Base-by-base conservation (phyloP, 2,888 invertebrate species). In the Oscheius sp. region DNA sequence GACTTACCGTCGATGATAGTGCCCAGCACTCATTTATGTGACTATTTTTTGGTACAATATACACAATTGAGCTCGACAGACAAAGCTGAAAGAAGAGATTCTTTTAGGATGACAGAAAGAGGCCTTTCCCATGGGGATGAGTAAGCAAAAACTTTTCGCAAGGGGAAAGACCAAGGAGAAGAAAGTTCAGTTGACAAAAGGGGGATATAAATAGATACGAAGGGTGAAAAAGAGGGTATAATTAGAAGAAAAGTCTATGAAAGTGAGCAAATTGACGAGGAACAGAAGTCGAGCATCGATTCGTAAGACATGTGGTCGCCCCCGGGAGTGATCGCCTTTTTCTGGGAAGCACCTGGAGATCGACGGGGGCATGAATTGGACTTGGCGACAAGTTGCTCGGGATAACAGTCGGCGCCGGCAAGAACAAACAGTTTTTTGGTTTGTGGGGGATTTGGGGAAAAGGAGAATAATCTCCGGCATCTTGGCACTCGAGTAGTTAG, bases 11-110 rank as follows among this genome's bases (percentile, higher is more conserved):
- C 66, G 64, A 53, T 72, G 72, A 27, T 72, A 72, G 41, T 72
- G 72, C 13, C 72, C 72, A 7, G 72, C 53, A 53, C 72, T 72
- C 72, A 72, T 72, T 9, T 55, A 18, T 1, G n/a, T n/a, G 46
- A 27, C 16, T 35, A 21, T 49, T 49, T n/a, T 45, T 41, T 66
- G 49, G 49, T 27, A 29, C 25, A 49, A 49, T 29, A 25, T 25
- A 52, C 52, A 49, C 27, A 52, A 27, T 46, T 12, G 49, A 49
- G 66, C 66, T 52, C 3, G 55, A 25, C 25, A 55, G 18, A 55
- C 55, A 49, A 3, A 25, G 55, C 23, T 55, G 55, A 13, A 55
- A 55, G 25, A 55, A 25, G 25, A 7, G 49, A 3, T n/a, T n/a
- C 13, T 13, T 35, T 35, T 35, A 35, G 35, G 35, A 6, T 3